phyloP scores from a whole-genome alignment of 2,113 vertebrate species.

The Solenodon paradoxus region DNA sequence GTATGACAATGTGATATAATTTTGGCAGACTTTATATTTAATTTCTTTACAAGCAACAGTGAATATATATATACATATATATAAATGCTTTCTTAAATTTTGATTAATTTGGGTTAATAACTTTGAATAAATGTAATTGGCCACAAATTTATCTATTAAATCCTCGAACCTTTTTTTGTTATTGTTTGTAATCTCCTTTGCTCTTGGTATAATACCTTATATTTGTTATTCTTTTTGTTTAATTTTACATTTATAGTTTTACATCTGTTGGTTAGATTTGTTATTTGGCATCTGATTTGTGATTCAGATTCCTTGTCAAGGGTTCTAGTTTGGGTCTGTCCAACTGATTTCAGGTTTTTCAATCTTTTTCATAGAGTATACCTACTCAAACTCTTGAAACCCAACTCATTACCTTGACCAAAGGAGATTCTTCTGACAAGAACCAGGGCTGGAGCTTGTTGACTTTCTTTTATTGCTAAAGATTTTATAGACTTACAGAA shows the following conservation, averaged over 20 bases:
- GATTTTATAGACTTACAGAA: neutral
- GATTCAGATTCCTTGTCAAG: neutral
- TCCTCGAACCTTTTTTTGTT: neutral
- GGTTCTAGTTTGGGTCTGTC: neutral
- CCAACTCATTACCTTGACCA: neutral
- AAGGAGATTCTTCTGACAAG: neutral
- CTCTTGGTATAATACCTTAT: neutral
- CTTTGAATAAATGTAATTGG: neutral
- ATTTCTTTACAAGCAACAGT: neutral
- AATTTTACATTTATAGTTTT: constrained; percentile 12
- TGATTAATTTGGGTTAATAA: neutral
- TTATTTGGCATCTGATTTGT: neutral
- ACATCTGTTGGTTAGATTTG: neutral
- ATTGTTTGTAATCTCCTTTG: neutral
- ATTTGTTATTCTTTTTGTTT: constrained; percentile 34
- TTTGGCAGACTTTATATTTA: constrained; percentile 1
- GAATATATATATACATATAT: too few species aligned
- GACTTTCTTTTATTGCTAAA: neutral
- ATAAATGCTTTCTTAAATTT: constrained; percentile 9
- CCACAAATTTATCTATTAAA: too few species aligned
- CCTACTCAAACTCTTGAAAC: neutral
- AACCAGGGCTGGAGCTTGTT: neutral
- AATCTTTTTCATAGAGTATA: neutral
- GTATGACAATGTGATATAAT: neutral
- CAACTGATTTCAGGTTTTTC: neutral